phyloP scores from a whole-genome alignment of 2,797 vertebrate species.

The Gorsachius magnificus region DNA sequence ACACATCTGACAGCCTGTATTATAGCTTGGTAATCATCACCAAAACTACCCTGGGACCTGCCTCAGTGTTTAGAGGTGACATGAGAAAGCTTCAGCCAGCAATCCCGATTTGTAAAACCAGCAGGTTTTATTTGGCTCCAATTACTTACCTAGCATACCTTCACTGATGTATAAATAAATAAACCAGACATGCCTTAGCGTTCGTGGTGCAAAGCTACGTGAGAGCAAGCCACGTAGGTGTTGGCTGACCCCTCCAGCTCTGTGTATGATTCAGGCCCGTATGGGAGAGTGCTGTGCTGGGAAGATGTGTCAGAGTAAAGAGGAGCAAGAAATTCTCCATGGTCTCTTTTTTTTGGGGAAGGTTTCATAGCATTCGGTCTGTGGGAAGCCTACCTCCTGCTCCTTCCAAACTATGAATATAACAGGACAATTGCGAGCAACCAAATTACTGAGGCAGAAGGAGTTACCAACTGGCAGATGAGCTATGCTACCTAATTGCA shows the following conservation, averaged over 20 bases:
- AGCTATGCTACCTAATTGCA: background rate
- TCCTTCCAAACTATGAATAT: background rate
- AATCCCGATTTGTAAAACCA: background rate
- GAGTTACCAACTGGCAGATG: background rate
- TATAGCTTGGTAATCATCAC: constrained; percentile 14
- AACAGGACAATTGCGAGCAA: background rate
- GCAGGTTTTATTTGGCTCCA: background rate
- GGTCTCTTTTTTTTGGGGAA: background rate
- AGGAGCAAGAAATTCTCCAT: background rate
- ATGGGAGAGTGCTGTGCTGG: background rate
- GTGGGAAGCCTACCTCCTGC: background rate
- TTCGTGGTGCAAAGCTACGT: background rate
- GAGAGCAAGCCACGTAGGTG: background rate
- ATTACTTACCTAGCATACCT: background rate
- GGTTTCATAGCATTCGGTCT: background rate
- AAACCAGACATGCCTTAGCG: background rate
- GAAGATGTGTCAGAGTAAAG: background rate
- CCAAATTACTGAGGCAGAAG: background rate
- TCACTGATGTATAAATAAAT: background rate
- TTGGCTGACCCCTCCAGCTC: background rate
- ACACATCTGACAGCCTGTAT: constrained; percentile 1
- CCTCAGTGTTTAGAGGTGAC: constrained; percentile 7
- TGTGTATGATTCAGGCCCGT: background rate
- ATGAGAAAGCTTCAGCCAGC: background rate
- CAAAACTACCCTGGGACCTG: constrained; percentile 14